A percentile compares a stretch with the other conserved stretches of the same genome.
These are phyloP conservation scores for Otis tarda DNA, from an alignment of 2,113 vertebrate genomes.

Conservation along the genomic window DNA sequence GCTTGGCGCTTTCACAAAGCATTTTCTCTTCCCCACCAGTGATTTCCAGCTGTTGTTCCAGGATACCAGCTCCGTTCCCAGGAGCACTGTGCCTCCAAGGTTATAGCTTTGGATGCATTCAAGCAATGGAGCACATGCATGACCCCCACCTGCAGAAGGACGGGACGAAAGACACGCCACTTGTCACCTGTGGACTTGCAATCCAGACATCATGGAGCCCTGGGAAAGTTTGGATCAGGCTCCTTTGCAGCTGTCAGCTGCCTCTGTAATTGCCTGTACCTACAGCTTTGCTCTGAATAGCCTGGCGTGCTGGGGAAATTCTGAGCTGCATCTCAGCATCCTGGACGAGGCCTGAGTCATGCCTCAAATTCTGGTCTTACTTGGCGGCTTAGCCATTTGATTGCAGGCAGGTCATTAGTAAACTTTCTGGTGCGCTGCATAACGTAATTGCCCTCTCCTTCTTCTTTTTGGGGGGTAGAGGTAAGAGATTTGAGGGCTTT, in stretches of 20 bases:
- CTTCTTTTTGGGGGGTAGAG: rapidly evolving
- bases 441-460: not conserved
- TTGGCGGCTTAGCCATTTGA: not conserved
- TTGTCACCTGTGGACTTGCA: not conserved
- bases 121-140: not conserved
- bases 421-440: not conserved
- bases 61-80: not conserved
- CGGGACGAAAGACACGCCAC: rapidly evolving
- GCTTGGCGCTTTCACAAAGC: not conserved
- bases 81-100: not conserved
- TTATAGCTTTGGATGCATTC: not conserved
- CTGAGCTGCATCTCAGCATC: not conserved
- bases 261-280: not conserved
- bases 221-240: not conserved
- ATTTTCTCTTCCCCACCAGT: not conserved
- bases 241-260: slow-evolving; percentile 3
- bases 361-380: not conserved
- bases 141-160: not conserved
- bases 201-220: not conserved
- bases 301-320: not conserved
- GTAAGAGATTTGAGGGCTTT: not conserved
- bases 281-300: not conserved
- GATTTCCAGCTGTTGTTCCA: not conserved
- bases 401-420: not conserved
- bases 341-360: rapidly evolving